These are phyloP conservation scores for Lepidostoma basale DNA, from an alignment of 1,140 invertebrate genomes.

Conservation along the genomic window DNA sequence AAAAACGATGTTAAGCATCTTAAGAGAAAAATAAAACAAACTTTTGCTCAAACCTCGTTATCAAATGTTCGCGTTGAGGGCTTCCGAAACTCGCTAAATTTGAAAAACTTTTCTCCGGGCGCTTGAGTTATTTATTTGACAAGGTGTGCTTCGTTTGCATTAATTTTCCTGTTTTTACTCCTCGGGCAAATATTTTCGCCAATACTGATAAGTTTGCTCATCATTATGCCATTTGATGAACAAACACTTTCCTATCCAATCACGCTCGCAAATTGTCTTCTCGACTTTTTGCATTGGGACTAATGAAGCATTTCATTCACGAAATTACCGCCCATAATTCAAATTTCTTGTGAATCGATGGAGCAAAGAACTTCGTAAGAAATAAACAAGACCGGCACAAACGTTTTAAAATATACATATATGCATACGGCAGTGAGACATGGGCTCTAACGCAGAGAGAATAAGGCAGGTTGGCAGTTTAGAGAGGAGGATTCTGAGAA, in stretches of 20 bases:
- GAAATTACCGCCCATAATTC: too few species aligned
- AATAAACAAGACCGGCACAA: too few species aligned
- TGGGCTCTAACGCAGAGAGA: too few species aligned
- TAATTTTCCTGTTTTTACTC: constrained; percentile 16
- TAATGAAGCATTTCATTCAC: not conserved
- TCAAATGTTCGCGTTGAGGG: constrained; percentile 1
- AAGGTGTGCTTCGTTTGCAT: constrained; percentile 23
- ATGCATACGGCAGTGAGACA: too few species aligned
- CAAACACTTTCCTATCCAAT: not conserved
- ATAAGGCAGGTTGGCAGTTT: too few species aligned
- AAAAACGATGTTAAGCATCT: constrained; percentile 2
- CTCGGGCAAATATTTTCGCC: constrained; percentile 22
- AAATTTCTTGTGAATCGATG: too few species aligned
- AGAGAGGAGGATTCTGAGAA: too few species aligned
- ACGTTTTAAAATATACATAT: too few species aligned
- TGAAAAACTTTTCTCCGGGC: constrained; percentile 2
- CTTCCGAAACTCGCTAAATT: not conserved
- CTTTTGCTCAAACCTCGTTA: not conserved
- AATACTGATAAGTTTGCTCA: constrained; percentile 24
- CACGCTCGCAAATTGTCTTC: constrained; percentile 4
- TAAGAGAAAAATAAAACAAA: constrained; percentile 4
- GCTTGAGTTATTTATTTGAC: constrained; percentile 17
- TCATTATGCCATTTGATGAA: constrained; percentile 7
- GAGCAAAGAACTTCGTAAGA: too few species aligned
- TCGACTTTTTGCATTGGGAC: not conserved